Evolutionary conservation across 92 coral and sea anemone genomes (phyloP).

Genomic region (Zoanthus sansibaricus): DNA sequence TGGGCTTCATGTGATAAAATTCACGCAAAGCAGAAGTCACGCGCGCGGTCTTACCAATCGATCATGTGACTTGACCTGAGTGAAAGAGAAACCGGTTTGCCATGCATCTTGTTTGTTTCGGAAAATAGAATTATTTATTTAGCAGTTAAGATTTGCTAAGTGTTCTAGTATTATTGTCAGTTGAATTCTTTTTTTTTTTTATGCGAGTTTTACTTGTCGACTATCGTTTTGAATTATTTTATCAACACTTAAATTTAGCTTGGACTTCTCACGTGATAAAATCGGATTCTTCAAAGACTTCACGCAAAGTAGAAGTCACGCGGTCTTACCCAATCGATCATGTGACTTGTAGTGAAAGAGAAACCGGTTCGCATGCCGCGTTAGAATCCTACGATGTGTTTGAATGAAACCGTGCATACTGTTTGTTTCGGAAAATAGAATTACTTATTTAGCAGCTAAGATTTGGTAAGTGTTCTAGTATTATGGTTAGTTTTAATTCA

Average conservation of each 20-base stretch:
- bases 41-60: background rate
- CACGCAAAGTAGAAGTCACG: too few relatives aligned
- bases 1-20: too few relatives aligned
- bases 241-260: too few relatives aligned
- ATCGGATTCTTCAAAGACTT: too few relatives aligned
- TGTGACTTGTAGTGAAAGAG: background rate
- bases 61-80: background rate
- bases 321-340: background rate
- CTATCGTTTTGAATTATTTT: background rate
- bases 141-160: background rate
- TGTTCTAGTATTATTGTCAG: background rate
- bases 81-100: background rate
- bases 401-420: background rate
- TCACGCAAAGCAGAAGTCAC: too few relatives aligned
- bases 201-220: background rate
- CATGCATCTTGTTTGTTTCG: background rate
- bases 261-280: too few relatives aligned
- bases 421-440: background rate
- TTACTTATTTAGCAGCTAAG: background rate
- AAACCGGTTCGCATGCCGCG: background rate
- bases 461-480: background rate
- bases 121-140: background rate
- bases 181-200: background rate
- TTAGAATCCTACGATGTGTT: background rate
- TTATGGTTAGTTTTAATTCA: background rate